Percentiles rank a stretch among this genome's conserved stretches.
Conservation (phyloP, 2,797 vertebrate genomes). For the Simalia tracyae region DNA sequence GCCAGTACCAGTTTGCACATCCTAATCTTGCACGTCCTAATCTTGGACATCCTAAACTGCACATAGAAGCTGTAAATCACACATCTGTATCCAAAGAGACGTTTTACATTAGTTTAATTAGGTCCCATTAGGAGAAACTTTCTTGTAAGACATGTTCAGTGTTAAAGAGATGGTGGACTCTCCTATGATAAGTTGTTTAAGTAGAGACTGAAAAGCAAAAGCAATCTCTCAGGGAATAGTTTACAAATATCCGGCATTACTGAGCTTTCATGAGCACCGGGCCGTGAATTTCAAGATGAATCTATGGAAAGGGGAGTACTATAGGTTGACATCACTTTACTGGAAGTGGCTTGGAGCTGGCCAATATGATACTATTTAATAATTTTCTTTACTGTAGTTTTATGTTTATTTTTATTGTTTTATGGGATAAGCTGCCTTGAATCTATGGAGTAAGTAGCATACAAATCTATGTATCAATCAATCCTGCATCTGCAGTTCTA, state of each 20-base stretch:
- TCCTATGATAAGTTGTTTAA: not conserved
- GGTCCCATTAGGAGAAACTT: not conserved
- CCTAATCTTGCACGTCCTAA: not conserved
- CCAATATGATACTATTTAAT: not conserved
- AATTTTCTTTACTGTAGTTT: not conserved
- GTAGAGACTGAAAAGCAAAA: not conserved
- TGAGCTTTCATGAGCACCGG: not conserved
- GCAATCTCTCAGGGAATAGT: not conserved
- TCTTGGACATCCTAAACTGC: not conserved
- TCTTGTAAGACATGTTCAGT: not conserved
- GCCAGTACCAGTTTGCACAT: not conserved
- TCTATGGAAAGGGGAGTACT: not conserved
- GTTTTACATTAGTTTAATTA: not conserved
- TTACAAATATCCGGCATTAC: not conserved
- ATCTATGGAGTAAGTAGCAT: not conserved
- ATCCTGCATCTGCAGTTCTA: not conserved
- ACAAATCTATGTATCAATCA: not conserved
- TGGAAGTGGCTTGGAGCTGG: not conserved
- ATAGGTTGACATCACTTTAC: not conserved
- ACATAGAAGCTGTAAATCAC: not conserved
- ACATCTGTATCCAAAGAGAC: not conserved
- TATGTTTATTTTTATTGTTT: not conserved
- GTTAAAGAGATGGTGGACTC: not conserved
- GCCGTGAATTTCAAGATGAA: not conserved
- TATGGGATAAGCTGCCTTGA: not conserved